These are phyloP conservation scores for Pseudonaja textilis DNA, from an alignment of 2,113 vertebrate species.

Conservation along the genomic window DNA sequence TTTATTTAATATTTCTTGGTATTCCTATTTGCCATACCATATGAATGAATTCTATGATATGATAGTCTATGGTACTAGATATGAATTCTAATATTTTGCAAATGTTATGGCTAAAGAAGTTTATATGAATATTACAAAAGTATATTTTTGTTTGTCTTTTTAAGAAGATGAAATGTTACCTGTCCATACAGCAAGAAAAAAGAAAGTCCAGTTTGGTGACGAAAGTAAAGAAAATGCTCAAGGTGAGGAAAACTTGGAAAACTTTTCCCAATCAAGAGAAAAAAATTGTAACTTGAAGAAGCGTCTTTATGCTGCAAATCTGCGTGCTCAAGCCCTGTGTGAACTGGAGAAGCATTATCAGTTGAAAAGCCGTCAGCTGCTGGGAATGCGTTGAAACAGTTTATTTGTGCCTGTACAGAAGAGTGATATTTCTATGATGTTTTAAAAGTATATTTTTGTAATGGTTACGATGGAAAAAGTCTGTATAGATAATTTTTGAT, in stretches of 20 bases:
- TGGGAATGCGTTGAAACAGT: conserved; percentile 81
- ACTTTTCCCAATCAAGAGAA: conserved; percentile 34
- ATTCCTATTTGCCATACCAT: background rate
- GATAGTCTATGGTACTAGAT: background rate
- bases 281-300: conserved; percentile 73
- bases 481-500: background rate
- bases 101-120: conserved; percentile 8
- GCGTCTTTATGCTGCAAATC: conserved; percentile 77
- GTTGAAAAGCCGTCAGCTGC: conserved; percentile 81
- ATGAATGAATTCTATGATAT: background rate
- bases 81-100: background rate
- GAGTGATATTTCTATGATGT: background rate
- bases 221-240: conserved; percentile 79
- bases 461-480: background rate
- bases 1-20: background rate
- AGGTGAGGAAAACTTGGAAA: conserved; percentile 49
- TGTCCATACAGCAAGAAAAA: conserved; percentile 74
- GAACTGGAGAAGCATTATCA: conserved; percentile 80
- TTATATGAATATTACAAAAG: background rate
- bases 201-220: conserved; percentile 82
- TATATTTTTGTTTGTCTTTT: conserved; percentile 47
- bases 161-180: conserved; percentile 65
- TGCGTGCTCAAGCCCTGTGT: conserved; percentile 74
- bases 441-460: conserved; percentile 4
- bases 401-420: background rate